Evolutionary conservation across 1,140 invertebrate genomes (phyloP).

Genomic region (Bombus huntii): DNA sequence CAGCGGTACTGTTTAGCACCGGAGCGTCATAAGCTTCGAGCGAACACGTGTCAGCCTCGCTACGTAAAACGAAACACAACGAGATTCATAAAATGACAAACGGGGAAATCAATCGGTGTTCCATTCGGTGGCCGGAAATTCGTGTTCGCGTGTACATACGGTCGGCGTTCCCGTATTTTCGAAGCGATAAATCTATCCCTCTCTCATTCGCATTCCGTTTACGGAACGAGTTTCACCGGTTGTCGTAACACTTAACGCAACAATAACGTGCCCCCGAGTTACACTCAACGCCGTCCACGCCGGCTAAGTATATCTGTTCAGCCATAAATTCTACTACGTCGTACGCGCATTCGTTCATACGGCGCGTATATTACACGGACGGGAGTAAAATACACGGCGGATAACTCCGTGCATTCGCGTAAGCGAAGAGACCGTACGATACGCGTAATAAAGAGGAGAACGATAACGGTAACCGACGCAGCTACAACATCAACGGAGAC

Average conservation of each 20-base stretch:
- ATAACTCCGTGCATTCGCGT: constrained; percentile 15
- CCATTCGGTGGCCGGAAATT: constrained; percentile 37
- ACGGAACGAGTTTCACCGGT: constrained; percentile 36
- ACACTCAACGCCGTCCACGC: constrained; percentile 19
- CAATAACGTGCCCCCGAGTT: constrained; percentile 54
- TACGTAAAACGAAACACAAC: background rate
- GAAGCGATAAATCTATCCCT: constrained; percentile 24
- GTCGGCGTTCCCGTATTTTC: constrained; percentile 15
- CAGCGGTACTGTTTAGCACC: too few relatives aligned
- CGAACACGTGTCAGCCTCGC: background rate
- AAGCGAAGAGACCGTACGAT: constrained; percentile 50
- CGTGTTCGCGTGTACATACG: constrained; percentile 17
- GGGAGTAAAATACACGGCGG: background rate
- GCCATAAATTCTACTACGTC: constrained; percentile 56
- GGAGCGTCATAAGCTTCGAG: background rate
- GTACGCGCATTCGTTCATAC: constrained; percentile 31
- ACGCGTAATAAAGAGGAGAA: constrained; percentile 77
- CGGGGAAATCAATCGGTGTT: constrained; percentile 36
- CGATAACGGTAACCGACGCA: constrained; percentile 74
- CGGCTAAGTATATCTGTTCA: constrained; percentile 54
- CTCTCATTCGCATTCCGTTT: constrained; percentile 36
- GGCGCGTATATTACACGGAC: background rate
- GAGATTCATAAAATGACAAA: constrained; percentile 20
- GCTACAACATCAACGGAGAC: background rate
- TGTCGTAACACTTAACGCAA: constrained; percentile 60